These are phyloP conservation scores for Drosophila multiciliata DNA, from an alignment of 2,888 invertebrate genomes.

Conservation along the genomic window DNA sequence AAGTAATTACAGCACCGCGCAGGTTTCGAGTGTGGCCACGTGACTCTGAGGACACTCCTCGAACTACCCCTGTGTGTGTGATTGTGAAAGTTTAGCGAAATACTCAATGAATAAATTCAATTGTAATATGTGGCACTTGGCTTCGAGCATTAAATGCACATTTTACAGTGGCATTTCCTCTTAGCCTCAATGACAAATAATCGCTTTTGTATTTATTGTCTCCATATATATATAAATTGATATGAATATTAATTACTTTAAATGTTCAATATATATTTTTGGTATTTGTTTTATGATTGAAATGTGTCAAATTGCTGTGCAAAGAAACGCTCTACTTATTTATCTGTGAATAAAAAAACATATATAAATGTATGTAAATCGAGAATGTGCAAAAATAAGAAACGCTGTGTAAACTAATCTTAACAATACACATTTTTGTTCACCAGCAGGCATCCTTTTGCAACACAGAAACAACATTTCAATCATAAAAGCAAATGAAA, in stretches of 20 bases:
- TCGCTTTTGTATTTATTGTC: constrained; percentile 38
- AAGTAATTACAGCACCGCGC: constrained; percentile 58
- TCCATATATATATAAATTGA: background rate
- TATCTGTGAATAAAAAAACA: constrained; percentile 38
- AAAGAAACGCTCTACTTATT: constrained; percentile 40
- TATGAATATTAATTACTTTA: constrained; percentile 46
- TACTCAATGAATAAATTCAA: background rate
- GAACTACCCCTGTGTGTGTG: constrained; percentile 18
- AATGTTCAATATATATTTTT: constrained; percentile 44
- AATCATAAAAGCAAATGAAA: constrained; percentile 84
- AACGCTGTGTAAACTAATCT: constrained; percentile 55
- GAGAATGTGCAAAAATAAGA: constrained; percentile 30
- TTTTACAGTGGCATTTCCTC: background rate
- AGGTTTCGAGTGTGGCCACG: constrained; percentile 63
- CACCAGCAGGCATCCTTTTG: constrained; percentile 84
- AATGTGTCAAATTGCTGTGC: constrained; percentile 84
- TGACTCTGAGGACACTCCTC: constrained; percentile 47
- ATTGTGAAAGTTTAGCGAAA: constrained; percentile 24
- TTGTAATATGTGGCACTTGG: constrained; percentile 1
- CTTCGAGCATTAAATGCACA: constrained; percentile 13
- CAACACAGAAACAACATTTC: constrained; percentile 86
- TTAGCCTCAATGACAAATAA: constrained; percentile 53
- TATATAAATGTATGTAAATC: constrained; percentile 17
- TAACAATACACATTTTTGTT: constrained; percentile 70
- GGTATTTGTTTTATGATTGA: constrained; percentile 85